Evolutionary conservation across 2,113 vertebrate species (phyloP).

Genomic region (Hypomesus transpacificus): DNA sequence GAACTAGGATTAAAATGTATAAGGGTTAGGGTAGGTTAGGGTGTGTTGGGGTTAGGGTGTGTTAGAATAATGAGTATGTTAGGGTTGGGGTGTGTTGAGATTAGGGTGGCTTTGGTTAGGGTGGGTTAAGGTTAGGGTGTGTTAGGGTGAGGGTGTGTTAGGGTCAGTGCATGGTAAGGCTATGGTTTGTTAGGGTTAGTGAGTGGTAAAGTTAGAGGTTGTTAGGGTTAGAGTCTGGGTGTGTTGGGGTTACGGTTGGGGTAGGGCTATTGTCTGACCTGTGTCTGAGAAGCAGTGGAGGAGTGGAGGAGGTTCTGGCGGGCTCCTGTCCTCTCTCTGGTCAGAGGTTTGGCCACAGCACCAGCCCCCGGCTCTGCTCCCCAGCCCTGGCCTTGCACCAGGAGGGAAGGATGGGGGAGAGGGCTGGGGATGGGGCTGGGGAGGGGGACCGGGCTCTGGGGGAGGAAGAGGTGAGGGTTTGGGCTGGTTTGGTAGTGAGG

Average conservation of each 20-base stretch:
- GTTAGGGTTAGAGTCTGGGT: not conserved
- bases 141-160: not conserved
- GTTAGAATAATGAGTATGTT: not conserved
- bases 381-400: not conserved
- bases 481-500: not conserved
- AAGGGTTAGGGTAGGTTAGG: not conserved
- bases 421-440: too few relatives aligned
- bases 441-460: too few relatives aligned
- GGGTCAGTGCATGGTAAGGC: not conserved
- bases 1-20: not conserved
- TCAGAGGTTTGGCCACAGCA: slow-evolving; percentile 56
- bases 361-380: slow-evolving; percentile 29
- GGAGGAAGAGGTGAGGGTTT: not conserved
- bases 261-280: slow-evolving; percentile 61
- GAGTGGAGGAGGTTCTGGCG: slow-evolving; percentile 55
- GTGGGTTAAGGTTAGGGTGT: not conserved
- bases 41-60: not conserved
- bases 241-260: not conserved
- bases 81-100: not conserved
- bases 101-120: not conserved
- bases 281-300: slow-evolving; percentile 66
- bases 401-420: not conserved
- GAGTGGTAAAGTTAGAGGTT: not conserved
- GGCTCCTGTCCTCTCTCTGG: slow-evolving; percentile 63
- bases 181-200: not conserved